Conservation (phyloP, 2,113 vertebrate species). For the Rhinogobius similis region DNA sequence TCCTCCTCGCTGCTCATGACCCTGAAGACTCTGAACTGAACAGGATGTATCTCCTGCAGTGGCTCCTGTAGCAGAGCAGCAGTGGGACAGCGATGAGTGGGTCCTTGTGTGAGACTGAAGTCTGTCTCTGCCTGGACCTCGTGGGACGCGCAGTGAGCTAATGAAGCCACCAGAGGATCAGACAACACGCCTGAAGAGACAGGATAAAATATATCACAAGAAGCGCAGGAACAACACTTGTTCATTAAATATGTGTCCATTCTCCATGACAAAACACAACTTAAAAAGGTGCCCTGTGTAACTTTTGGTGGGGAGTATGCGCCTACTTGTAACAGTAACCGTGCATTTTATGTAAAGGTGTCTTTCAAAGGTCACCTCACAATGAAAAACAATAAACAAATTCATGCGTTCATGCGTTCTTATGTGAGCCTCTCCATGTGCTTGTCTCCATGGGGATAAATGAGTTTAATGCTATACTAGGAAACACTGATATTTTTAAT, state of each 20-base stretch:
- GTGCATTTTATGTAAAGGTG: too few relatives aligned
- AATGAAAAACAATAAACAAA: too few relatives aligned
- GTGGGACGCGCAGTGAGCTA: conserved; percentile 55
- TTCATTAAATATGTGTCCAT: conserved; percentile 1
- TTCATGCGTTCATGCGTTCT: too few relatives aligned
- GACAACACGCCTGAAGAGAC: conserved; percentile 57
- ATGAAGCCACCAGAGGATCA: conserved; percentile 72
- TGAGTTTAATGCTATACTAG: too few relatives aligned
- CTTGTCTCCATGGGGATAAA: too few relatives aligned
- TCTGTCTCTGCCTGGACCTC: conserved; percentile 40
- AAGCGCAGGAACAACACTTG: conserved; percentile 24
- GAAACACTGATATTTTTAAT: too few relatives aligned
- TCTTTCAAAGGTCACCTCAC: too few relatives aligned
- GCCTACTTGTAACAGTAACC: too few relatives aligned
- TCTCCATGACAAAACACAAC: background rate
- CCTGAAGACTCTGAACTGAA: background rate
- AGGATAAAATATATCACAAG: conserved; percentile 45
- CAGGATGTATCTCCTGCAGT: background rate
- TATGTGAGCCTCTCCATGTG: too few relatives aligned
- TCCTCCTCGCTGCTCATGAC: background rate
- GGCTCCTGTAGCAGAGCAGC: conserved; percentile 27
- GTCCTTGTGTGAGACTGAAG: conserved; percentile 32
- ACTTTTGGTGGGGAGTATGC: background rate
- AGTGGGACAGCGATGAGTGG: conserved; percentile 48
- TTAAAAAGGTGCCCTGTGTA: background rate